These are phyloP conservation scores for Pristis pectinata DNA, from an alignment of 2,797 vertebrate species.

Conservation along the genomic window DNA sequence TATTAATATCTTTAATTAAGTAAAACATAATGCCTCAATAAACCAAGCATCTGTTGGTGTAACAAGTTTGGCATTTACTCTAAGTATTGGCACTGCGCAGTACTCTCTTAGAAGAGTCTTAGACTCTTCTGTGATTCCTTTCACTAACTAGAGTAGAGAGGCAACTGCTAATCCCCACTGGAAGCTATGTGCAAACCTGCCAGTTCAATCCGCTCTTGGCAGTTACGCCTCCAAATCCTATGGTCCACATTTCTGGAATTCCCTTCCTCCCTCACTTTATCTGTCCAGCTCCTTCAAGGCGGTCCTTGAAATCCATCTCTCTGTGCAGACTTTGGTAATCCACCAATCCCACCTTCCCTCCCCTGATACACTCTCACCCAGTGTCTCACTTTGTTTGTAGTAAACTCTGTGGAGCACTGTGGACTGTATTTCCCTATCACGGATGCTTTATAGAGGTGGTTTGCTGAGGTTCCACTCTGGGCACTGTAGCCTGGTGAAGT, in stretches of 20 bases:
- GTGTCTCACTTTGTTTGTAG: too few species aligned
- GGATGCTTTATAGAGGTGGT: neutral
- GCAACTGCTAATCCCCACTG: neutral
- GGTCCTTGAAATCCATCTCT: neutral
- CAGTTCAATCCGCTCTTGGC: neutral
- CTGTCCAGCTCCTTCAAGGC: neutral
- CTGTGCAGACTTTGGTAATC: neutral
- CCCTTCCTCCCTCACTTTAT: neutral
- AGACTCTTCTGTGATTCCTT: neutral
- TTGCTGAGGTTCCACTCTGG: neutral
- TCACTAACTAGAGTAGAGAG: neutral
- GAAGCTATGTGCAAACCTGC: neutral
- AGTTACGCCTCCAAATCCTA: neutral
- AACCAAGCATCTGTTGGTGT: slow-evolving; percentile 22
- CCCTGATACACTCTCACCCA: neutral
- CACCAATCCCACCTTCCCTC: too few species aligned
- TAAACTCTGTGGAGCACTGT: neutral
- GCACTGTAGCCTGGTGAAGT: neutral
- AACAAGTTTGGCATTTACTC: neutral
- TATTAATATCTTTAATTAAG: slow-evolving; percentile 23
- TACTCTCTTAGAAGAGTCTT: neutral
- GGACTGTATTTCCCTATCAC: neutral
- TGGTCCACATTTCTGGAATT: neutral
- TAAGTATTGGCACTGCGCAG: neutral
- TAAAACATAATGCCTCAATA: slow-evolving; percentile 32